Percentiles rank a stretch among this genome's conserved stretches.
Evolutionary conservation across 2,797 vertebrate genomes (phyloP).

Genomic region (Borostomias antarcticus): DNA sequence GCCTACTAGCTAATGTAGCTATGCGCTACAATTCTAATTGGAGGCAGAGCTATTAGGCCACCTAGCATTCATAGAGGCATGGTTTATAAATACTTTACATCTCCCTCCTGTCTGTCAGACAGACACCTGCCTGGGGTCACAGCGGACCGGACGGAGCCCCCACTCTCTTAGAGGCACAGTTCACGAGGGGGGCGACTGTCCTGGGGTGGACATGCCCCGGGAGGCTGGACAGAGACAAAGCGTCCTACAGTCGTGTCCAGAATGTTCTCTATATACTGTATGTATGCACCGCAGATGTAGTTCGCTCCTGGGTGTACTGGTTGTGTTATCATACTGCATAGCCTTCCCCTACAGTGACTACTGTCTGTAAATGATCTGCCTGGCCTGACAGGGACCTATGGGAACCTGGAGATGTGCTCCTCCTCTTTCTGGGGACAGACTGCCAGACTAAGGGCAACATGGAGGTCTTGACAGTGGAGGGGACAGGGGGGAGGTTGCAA

Average conservation of each 20-base stretch:
- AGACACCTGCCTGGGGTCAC: constrained; percentile 6
- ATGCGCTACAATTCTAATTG: constrained; percentile 38
- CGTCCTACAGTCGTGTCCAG: too few relatives aligned
- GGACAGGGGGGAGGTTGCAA: constrained; percentile 33
- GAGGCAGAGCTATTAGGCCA: constrained; percentile 37
- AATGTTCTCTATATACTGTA: too few relatives aligned
- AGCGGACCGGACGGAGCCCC: neutral
- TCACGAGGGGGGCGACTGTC: constrained; percentile 42
- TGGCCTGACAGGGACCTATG: neutral
- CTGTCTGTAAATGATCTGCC: neutral
- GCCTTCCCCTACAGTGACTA: neutral
- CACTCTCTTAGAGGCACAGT: constrained; percentile 6
- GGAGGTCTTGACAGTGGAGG: constrained; percentile 43
- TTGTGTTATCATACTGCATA: constrained; percentile 9
- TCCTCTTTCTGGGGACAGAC: constrained; percentile 38
- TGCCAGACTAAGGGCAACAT: constrained; percentile 33
- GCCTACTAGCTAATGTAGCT: constrained; percentile 35
- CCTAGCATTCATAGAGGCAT: constrained; percentile 33
- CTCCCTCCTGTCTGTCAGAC: constrained; percentile 28
- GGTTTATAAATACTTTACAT: constrained; percentile 15
- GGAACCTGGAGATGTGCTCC: constrained; percentile 8
- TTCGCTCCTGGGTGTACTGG: constrained; percentile 27
- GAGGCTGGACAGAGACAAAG: neutral
- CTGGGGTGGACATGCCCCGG: neutral
- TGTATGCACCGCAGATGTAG: constrained; percentile 27